Conservation (phyloP, 2,888 invertebrate species). For the Steinernema scapterisci region DNA sequence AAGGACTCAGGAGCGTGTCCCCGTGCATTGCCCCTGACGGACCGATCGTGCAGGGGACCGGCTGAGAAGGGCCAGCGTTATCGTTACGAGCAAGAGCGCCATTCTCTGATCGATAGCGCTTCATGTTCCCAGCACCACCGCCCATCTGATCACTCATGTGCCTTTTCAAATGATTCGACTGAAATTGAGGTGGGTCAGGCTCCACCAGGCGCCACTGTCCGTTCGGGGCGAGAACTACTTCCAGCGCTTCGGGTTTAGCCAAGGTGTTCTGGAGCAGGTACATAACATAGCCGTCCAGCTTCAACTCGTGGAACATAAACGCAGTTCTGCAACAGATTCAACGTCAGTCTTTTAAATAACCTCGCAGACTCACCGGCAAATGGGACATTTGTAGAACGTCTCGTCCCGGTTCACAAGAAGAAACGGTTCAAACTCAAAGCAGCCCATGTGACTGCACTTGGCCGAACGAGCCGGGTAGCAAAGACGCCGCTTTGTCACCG, state of each 20-base stretch:
- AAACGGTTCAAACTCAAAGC: conserved; percentile 16
- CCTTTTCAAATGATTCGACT: not conserved
- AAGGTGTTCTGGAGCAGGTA: not conserved
- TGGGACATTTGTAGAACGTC: not conserved
- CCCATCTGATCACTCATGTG: conserved; percentile 17
- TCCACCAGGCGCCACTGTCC: not conserved
- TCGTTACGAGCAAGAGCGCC: not conserved
- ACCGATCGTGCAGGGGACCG: not conserved
- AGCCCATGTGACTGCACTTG: not conserved
- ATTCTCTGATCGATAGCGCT: not conserved
- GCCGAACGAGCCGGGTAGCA: conserved; percentile 6
- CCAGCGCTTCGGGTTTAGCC: not conserved
- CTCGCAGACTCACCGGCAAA: conserved; percentile 4
- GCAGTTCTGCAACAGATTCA: not conserved
- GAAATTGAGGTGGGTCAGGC: not conserved
- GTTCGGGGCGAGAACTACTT: not conserved
- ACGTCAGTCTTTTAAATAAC: not conserved
- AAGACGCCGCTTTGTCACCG: not conserved
- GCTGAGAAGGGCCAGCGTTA: not conserved
- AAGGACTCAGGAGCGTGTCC: not conserved
- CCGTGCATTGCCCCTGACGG: not conserved
- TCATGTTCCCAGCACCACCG: not conserved
- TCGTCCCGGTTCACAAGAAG: not conserved
- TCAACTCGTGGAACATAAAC: not conserved
- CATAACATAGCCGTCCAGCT: not conserved